A percentile compares a stretch with the other conserved stretches of the same genome.
Conservation (phyloP, 2,888 invertebrate genomes). For the Limenitis camilla region DNA sequence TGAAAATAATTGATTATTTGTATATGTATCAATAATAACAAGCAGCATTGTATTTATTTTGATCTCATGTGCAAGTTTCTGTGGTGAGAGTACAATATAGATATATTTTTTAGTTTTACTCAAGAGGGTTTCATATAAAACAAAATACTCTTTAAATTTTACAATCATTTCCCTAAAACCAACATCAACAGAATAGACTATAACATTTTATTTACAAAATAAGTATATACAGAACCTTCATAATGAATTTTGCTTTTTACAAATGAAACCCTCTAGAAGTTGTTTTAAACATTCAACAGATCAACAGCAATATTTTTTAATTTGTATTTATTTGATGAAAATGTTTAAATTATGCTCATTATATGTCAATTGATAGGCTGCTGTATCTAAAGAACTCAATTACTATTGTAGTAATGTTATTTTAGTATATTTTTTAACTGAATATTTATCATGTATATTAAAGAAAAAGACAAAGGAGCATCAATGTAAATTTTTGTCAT, state of each 20-base stretch:
- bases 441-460: constrained; percentile 51
- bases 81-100: background rate
- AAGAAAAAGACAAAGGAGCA: constrained; percentile 49
- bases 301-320: background rate
- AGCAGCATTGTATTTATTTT: constrained; percentile 4
- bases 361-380: constrained; percentile 64
- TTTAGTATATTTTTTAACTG: constrained; percentile 60
- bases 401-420: constrained; percentile 51
- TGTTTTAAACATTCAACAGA: background rate
- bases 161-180: no score
- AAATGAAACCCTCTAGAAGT: no score
- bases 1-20: no score
- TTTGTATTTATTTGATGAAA: background rate
- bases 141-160: no score
- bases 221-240: no score
- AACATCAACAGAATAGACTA: no score
- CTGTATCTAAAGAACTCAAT: constrained; percentile 57
- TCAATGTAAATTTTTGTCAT: constrained; percentile 56
- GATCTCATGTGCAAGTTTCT: constrained; percentile 5
- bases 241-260: no score
- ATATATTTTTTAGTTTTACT: background rate
- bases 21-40: background rate
- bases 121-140: background rate
- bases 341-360: constrained; percentile 23
- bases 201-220: no score